phyloP scores from a whole-genome alignment of 2,888 invertebrate species.

The Luperina testacea region DNA sequence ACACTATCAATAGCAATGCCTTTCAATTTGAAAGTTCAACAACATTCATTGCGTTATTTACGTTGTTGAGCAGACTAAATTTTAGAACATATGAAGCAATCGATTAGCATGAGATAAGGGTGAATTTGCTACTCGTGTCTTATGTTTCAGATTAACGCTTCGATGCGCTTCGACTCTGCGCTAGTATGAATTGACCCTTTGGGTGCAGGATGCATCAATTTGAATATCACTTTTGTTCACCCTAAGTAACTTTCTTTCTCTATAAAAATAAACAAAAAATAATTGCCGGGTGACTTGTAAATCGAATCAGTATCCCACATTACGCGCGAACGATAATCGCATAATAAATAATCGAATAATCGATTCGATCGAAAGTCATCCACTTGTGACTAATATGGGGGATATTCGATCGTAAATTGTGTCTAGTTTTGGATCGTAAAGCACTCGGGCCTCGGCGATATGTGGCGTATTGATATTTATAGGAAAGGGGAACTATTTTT shows the following conservation, averaged over 20 bases:
- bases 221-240: neutral
- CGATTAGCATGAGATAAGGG: too few relatives aligned
- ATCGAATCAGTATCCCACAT: conserved; percentile 66
- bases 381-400: conserved; percentile 67
- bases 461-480: conserved; percentile 59
- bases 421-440: conserved; percentile 68
- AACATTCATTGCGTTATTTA: too few relatives aligned
- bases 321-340: conserved; percentile 65
- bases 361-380: conserved; percentile 63
- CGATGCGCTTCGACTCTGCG: too few relatives aligned
- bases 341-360: conserved; percentile 67
- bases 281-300: conserved; percentile 45
- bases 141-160: too few relatives aligned
- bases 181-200: too few relatives aligned
- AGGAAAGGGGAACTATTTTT: conserved; percentile 45
- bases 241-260: neutral
- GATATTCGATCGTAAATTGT: conserved; percentile 64
- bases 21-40: too few relatives aligned
- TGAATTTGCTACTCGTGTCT: too few relatives aligned
- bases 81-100: too few relatives aligned
- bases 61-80: too few relatives aligned
- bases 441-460: conserved; percentile 59
- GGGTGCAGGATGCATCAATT: neutral
- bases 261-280: conserved; percentile 10
- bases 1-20: too few relatives aligned